A percentile compares a stretch with the other conserved stretches of the same genome.
phyloP scores from a whole-genome alignment of 2,113 vertebrate species.

The Cheirogaleus medius region DNA sequence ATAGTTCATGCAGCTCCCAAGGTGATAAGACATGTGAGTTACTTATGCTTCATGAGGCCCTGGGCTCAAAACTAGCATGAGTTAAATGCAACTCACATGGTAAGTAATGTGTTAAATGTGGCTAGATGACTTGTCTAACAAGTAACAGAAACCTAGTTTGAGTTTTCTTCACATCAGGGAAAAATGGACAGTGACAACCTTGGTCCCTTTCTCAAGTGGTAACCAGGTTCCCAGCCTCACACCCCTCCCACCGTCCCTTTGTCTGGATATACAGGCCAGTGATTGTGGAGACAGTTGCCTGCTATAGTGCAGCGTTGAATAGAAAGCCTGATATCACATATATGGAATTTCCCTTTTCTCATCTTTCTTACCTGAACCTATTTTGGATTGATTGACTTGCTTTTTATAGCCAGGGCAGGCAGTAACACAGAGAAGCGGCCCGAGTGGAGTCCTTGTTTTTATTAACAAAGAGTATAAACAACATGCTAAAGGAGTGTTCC shows the following conservation, averaged over 20 bases:
- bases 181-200: background rate
- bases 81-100: too few relatives aligned
- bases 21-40: too few relatives aligned
- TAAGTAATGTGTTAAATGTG: background rate
- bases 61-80: too few relatives aligned
- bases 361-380: background rate
- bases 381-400: background rate
- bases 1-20: too few relatives aligned
- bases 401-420: background rate
- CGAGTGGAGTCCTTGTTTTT: background rate
- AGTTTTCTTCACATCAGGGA: slow-evolving; percentile 5
- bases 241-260: background rate
- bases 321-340: background rate
- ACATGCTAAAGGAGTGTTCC: background rate
- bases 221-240: background rate
- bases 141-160: background rate
- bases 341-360: background rate
- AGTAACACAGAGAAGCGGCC: background rate
- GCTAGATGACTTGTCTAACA: background rate
- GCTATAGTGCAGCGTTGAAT: background rate
- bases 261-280: background rate
- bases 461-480: background rate
- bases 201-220: background rate
- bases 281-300: background rate
- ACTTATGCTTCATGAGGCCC: too few relatives aligned